Percentiles rank a stretch among this genome's conserved stretches.
Evolutionary conservation across 1,140 invertebrate species (phyloP).

Genomic region (Eueides isabella): DNA sequence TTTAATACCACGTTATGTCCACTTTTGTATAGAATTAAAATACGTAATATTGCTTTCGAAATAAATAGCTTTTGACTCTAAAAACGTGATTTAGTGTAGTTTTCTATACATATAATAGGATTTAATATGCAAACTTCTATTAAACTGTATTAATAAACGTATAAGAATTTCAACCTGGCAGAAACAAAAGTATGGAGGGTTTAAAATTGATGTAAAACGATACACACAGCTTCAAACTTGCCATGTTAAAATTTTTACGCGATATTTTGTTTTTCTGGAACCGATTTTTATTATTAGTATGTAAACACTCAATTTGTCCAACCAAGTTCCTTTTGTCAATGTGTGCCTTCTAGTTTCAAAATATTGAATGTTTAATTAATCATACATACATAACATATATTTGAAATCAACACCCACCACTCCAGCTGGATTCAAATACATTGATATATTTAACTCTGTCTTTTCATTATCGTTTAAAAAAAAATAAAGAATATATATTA

Average conservation of each 20-base stretch:
- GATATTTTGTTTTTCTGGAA: neutral
- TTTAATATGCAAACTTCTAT: neutral
- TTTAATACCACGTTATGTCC: neutral
- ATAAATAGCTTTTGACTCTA: neutral
- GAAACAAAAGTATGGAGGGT: too few species aligned
- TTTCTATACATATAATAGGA: neutral
- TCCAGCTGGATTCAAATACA: neutral
- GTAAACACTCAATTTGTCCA: constrained; percentile 30
- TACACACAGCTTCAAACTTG: neutral
- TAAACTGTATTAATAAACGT: neutral
- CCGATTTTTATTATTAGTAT: neutral
- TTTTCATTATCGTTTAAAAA: too few species aligned
- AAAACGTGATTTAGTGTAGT: constrained; percentile 10
- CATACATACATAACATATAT: neutral
- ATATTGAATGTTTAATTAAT: constrained; percentile 2
- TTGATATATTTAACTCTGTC: neutral
- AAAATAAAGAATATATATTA: neutral
- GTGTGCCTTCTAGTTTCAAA: constrained; percentile 46
- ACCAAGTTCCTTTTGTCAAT: constrained; percentile 56
- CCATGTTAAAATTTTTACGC: neutral
- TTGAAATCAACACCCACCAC: neutral
- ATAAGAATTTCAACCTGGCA: neutral
- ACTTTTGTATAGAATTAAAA: neutral
- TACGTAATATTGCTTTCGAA: neutral
- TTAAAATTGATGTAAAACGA: too few species aligned